Evolutionary conservation across 2,113 vertebrate genomes (phyloP).

Genomic region (Probosciger aterrimus): DNA sequence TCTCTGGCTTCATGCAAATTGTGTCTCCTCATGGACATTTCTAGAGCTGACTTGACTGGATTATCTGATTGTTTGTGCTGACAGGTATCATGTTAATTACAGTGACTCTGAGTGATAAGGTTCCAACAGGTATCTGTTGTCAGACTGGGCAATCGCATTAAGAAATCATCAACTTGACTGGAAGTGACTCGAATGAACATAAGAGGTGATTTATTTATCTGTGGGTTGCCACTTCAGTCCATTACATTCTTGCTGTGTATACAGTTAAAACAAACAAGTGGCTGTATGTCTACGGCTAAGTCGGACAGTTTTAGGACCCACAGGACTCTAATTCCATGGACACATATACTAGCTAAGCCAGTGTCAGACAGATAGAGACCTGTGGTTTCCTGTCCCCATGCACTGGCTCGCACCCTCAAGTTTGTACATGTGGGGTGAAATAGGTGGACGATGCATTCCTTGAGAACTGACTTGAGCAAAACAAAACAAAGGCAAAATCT

Average conservation of each 20-base stretch:
- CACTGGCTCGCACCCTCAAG: accelerated
- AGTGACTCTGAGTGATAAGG: neutral
- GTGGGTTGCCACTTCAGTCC: neutral
- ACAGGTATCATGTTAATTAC: neutral
- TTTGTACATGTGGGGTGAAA: neutral
- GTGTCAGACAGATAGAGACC: neutral
- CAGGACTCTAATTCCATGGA: neutral
- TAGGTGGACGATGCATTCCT: neutral
- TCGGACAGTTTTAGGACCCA: neutral
- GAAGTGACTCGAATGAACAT: neutral
- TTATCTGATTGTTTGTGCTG: neutral
- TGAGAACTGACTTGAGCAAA: neutral
- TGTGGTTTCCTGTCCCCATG: neutral
- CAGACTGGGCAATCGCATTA: neutral
- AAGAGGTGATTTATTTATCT: neutral
- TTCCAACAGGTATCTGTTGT: neutral
- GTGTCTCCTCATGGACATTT: neutral
- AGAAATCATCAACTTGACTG: neutral
- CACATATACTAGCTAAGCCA: neutral
- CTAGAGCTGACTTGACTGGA: neutral
- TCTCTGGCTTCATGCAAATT: neutral
- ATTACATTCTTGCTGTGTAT: neutral
- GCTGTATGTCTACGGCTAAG: neutral
- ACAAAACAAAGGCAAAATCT: neutral
- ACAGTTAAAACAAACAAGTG: neutral